Base-by-base conservation (phyloP, 2,888 invertebrate species). In the Apodemia zela region DNA sequence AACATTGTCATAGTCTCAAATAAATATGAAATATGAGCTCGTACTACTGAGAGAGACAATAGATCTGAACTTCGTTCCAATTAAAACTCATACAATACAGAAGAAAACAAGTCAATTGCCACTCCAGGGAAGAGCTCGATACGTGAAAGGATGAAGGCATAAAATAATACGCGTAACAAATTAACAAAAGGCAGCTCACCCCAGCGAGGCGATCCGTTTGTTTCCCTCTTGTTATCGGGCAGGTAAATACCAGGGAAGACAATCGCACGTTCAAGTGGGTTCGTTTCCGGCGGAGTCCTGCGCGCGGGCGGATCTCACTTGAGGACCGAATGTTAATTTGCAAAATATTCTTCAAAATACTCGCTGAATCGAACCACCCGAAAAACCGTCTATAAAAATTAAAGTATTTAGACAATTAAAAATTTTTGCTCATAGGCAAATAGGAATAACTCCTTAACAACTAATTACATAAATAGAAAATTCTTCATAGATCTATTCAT, bases 21-120 rank as follows among this genome's bases (percentile, higher is more conserved):
- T 38, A 13, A 11, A 38, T 38, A 38, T 13, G 38, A 38, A 38
- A 13, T 38, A 38, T 11, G 38, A 0, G 8, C 10, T 35, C 13
- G 13, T 11, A 38, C 13, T 38, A 38, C 38, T 38, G 38, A 13
- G 3, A 13, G 13, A 3, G 3, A 13, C 38, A 38, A 38, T 13
- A 63, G 66, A 1, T 62, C 63, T 61, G 66, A 66, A 63, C 68
- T 68, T 63, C 62, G 67, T 70, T 71, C 68, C 68, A 70, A 68
- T 70, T 71, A 68, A 68, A 68, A 66, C 67, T 70, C 68, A 67
- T 64, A 21, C 10, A 51, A 57, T 65, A 69, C 63, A 54, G 59
- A 64, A 65, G 59, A 61, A 63, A 66, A 67, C 67, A 59, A 66
- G 66, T 70, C 65, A 66, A 67, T 67, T 69, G 67, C 51, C 35